A percentile compares a stretch with the other conserved stretches of the same genome.
These are phyloP conservation scores for Tautogolabrus adspersus DNA, from an alignment of 2,113 vertebrate species.

Conservation along the genomic window DNA sequence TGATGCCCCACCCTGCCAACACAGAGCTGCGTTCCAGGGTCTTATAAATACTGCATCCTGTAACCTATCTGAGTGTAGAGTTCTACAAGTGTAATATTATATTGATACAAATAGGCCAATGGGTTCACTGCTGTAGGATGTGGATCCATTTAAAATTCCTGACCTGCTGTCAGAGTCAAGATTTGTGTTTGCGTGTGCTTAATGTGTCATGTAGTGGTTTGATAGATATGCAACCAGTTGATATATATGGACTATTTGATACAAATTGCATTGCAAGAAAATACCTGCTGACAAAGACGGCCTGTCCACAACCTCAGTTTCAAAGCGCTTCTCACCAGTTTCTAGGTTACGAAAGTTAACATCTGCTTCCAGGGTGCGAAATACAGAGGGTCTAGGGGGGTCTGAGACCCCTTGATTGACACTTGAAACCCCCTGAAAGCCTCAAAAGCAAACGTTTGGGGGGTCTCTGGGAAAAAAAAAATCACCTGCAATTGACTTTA, in stretches of 20 bases:
- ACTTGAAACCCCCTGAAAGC: too few species aligned
- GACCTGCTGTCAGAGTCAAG: neutral
- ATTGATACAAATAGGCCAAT: neutral
- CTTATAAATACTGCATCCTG: constrained; percentile 51
- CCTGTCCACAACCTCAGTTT: too few species aligned
- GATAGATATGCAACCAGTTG: neutral
- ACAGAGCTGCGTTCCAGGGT: constrained; percentile 25
- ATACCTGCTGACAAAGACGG: too few species aligned
- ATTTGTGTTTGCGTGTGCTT: neutral
- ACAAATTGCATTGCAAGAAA: neutral
- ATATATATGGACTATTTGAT: neutral
- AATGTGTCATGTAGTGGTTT: neutral
- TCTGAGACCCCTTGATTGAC: too few species aligned
- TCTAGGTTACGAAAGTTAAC: too few species aligned
- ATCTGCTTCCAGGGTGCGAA: too few species aligned
- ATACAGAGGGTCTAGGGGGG: too few species aligned
- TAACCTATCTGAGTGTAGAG: constrained; percentile 16
- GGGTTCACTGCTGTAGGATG: neutral
- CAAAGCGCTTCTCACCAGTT: too few species aligned
- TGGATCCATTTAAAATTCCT: constrained; percentile 1
- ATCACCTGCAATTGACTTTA: too few species aligned
- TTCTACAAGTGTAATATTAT: constrained; percentile 5
- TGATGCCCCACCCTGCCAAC: constrained; percentile 39
- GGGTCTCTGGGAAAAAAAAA: too few species aligned
- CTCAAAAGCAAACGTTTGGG: too few species aligned